Evolutionary conservation across 2,113 vertebrate species (phyloP), one percentile per base, ranked within the genome.

Genomic region (Megaceryle maxima): DNA sequence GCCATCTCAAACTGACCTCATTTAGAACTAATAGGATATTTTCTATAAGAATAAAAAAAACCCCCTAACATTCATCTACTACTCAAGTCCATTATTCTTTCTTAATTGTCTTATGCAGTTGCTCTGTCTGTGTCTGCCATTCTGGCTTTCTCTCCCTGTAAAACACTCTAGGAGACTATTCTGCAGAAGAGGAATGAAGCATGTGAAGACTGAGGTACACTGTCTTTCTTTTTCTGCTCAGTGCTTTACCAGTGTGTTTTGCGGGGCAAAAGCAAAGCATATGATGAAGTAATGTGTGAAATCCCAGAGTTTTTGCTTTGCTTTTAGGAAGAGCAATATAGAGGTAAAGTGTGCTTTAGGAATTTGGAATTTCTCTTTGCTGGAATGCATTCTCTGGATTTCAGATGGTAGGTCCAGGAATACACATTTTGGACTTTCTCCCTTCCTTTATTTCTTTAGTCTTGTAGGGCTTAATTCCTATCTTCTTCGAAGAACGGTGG

Each of bases 1-100:
- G 89, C 79, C 56, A 81, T 83, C 68, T 76, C 79, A 94, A 96
- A 93, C 79, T 96, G 90, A 87, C 90, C 92, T 94, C 56, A 59
- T 93, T 93, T 48, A 51, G 64, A 92, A 67, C 39, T 90, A 90
- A 80, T 16, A 80, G 79, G 76, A 51, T 88, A 67, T 86, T 95
- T 94, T 90, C 93, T 51, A 77, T 78, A 81, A 80, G 70, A 46
- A 76, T 74, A 13, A 44, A 76, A 72, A 72, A 83, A 87, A 79
- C n/a, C 37, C 10, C 39, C 57, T 53, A 88, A 35, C 43, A 68
- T 78, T 88, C 21, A 78, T 81, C 59, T 81, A 63, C 56, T 44
- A 56, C 43, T 90, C 51, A 56, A 48, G 92, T 92, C 64, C 51
- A 64, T 87, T 93, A 75, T 79, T 94, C 33, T 81, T 92, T 43